Evolutionary conservation across 1,140 invertebrate species (phyloP).

Genomic region (Probaryconus sp.): DNA sequence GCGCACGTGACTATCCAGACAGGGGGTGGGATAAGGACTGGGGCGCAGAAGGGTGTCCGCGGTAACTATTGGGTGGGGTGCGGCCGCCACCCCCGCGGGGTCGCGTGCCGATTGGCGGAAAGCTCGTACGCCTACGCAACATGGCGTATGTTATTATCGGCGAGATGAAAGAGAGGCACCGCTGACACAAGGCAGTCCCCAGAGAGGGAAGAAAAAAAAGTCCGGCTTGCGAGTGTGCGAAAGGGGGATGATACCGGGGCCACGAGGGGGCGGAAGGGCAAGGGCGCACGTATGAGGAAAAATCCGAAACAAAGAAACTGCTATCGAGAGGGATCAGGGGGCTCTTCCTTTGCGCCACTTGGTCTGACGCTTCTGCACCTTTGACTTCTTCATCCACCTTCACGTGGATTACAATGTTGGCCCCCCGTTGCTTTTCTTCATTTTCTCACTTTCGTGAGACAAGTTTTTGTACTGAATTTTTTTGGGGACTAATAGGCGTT

Average conservation of each 20-base stretch:
- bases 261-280: not conserved
- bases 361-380: constrained; percentile 64
- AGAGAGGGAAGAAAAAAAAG: constrained; percentile 33
- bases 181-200: constrained; percentile 23
- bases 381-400: constrained; percentile 51
- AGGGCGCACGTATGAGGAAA: constrained; percentile 21
- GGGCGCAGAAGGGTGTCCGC: constrained; percentile 47
- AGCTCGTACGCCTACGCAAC: constrained; percentile 71
- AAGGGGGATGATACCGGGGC: constrained; percentile 24
- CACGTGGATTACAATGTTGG: constrained; percentile 46
- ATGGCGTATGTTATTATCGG: constrained; percentile 69
- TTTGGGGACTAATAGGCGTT: constrained; percentile 1
- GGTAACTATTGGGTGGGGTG: constrained; percentile 64
- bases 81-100: constrained; percentile 66
- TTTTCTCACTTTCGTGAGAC: constrained; percentile 3
- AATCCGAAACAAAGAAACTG: constrained; percentile 59
- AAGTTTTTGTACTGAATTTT: constrained; percentile 7
- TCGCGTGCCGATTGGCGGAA: constrained; percentile 66
- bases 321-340: too few species aligned
- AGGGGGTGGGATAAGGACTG: constrained; percentile 46
- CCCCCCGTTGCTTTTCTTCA: constrained; percentile 44
- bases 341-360: too few species aligned
- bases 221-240: constrained; percentile 16
- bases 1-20: constrained; percentile 73
- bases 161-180: constrained; percentile 52